Evolutionary conservation across 2,797 vertebrate genomes (phyloP).

Genomic region (Helostoma temminkii): DNA sequence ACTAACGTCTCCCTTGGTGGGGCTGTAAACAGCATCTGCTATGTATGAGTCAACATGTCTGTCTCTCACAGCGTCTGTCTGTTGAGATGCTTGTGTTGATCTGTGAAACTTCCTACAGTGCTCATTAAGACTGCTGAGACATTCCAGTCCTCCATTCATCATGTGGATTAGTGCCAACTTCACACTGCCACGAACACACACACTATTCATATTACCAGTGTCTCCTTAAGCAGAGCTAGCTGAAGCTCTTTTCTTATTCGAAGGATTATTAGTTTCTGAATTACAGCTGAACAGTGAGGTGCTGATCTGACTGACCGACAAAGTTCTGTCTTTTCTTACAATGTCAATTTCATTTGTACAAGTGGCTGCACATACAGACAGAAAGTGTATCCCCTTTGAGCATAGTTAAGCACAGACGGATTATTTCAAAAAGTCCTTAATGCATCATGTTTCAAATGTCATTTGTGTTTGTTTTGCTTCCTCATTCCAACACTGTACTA

Average conservation of each 20-base stretch:
- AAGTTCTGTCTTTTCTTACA: not conserved
- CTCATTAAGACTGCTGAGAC: slow-evolving; percentile 26
- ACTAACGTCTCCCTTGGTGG: slow-evolving; percentile 5
- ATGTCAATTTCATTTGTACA: not conserved
- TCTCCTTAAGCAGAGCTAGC: slow-evolving; percentile 7
- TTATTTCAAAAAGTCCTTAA: too few species aligned
- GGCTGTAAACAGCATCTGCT: slow-evolving; percentile 53
- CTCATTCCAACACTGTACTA: too few species aligned
- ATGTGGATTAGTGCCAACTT: not conserved
- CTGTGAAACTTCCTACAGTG: slow-evolving; percentile 22
- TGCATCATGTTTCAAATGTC: too few species aligned
- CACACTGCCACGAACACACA: not conserved
- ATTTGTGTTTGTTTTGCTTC: too few species aligned
- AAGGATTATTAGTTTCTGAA: not conserved
- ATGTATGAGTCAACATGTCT: slow-evolving; percentile 50
- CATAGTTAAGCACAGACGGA: too few species aligned
- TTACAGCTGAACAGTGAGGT: not conserved
- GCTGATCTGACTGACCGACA: not conserved
- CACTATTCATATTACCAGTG: not conserved
- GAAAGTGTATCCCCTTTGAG: too few species aligned
- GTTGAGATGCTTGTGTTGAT: slow-evolving; percentile 1
- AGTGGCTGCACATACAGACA: too few species aligned
- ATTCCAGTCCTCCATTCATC: slow-evolving; percentile 36
- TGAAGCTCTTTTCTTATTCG: not conserved
- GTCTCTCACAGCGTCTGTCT: slow-evolving; percentile 29